These are phyloP conservation scores for Sturnus vulgaris DNA, from an alignment of 2,113 vertebrate genomes.

Conservation along the genomic window DNA sequence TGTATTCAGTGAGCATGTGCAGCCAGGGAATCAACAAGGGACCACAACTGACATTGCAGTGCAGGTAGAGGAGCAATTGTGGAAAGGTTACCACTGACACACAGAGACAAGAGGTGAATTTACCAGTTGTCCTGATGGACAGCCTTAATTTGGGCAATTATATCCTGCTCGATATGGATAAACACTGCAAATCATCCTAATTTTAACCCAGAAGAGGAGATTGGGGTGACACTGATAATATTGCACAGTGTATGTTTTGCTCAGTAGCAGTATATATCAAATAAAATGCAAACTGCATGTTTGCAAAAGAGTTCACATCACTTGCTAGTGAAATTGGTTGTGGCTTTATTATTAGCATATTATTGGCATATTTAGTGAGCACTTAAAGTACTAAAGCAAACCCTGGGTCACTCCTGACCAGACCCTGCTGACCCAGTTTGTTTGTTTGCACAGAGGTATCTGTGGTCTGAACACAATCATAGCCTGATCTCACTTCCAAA, in stretches of 20 bases:
- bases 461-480: background rate
- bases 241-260: background rate
- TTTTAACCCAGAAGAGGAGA: background rate
- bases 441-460: background rate
- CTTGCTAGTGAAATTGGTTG: background rate
- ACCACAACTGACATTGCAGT: conserved; percentile 47
- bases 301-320: background rate
- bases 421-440: background rate
- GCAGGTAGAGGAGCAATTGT: background rate
- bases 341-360: background rate
- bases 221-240: background rate
- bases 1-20: conserved; percentile 27
- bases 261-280: background rate
- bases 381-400: background rate
- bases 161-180: background rate
- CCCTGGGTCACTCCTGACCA: background rate
- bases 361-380: background rate
- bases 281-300: background rate
- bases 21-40: conserved; percentile 46
- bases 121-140: conserved; percentile 34
- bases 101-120: conserved; percentile 1
- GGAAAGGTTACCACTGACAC: conserved; percentile 62
- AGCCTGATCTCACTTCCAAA: background rate
- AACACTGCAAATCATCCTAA: conserved; percentile 7
- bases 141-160: conserved; percentile 43